Base-by-base conservation (phyloP, 2,797 vertebrate genomes). In the Artibeus jamaicensis region DNA sequence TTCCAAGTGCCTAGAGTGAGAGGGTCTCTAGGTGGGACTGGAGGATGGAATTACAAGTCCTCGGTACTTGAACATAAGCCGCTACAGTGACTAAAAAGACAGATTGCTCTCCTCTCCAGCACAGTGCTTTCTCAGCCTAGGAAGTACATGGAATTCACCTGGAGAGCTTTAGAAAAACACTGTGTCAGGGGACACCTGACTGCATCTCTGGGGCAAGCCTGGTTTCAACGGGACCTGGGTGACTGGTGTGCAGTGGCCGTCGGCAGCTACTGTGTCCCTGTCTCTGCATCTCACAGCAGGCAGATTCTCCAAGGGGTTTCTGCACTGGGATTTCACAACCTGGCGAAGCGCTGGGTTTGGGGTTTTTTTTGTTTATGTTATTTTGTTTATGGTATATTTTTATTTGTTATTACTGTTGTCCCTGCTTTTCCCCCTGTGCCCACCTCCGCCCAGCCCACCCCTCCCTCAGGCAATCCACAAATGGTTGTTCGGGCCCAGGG, bases 151-250 rank as follows among this genome's bases (percentile, higher is more conserved):
- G 55, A 21, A 42, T 48, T 91, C 62, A 81, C 46, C 39, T 42
- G 78, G 19, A 90, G 15, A 85, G 42, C 68, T 83, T 92, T 62
- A 68, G 74, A 74, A 94, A 93, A 93, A 48, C n/a, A 85, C 34
- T 16, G 74, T 2, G 26, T 73, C 32, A 67, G 46, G 46, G 68
- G 68, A 77, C 9, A 74, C 55, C 32, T n/a, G 44, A 62, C 65
- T 1, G 4, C 14, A 37, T 57, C 14, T 81, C n/a, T 77, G 22
- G n/a, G 34, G 46, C 3, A 3, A 84, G 77, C 57, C 53, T 78
- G 79, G 48, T 87, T 90, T 78, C 55, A 82, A 78, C 70, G 68
- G 57, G 89, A 67, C 48, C 18, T 10, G 29, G 86, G 65, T 73
- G 65, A 73, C 37, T 29, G 22, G n/a, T 15, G n/a, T 9, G 5